Evolutionary conservation across 2,888 invertebrate genomes (phyloP).

Genomic region (Drosophila barbarae): DNA sequence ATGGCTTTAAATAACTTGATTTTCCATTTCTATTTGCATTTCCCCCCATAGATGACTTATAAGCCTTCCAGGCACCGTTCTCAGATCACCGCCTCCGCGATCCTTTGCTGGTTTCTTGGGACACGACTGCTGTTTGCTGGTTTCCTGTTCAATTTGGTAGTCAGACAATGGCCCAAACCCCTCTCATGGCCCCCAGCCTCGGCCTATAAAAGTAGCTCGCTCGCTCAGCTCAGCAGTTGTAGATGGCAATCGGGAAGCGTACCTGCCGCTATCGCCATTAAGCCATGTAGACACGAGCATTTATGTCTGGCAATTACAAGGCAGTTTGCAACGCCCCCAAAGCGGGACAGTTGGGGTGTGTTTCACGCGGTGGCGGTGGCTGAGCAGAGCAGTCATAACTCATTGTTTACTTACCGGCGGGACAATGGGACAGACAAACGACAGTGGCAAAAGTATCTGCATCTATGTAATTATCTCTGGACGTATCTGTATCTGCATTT

Average conservation of each 20-base stretch:
- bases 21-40: slow-evolving; percentile 30
- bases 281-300: slow-evolving; percentile 34
- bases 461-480: slow-evolving; percentile 9
- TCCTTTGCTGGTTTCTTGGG: neutral
- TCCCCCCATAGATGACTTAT: slow-evolving; percentile 2
- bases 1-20: neutral
- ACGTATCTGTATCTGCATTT: slow-evolving; percentile 16
- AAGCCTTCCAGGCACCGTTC: neutral
- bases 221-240: slow-evolving; percentile 12
- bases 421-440: slow-evolving; percentile 8
- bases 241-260: slow-evolving; percentile 35
- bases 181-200: neutral
- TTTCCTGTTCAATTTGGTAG: slow-evolving; percentile 39
- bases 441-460: slow-evolving; percentile 27
- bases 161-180: slow-evolving; percentile 21
- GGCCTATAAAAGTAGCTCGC: neutral
- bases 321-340: slow-evolving; percentile 44
- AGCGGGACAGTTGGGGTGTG: slow-evolving; percentile 1
- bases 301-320: slow-evolving; percentile 49
- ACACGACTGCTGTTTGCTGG: slow-evolving; percentile 18
- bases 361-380: neutral
- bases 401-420: slow-evolving; percentile 57
- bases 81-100: slow-evolving; percentile 15
- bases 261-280: slow-evolving; percentile 35
- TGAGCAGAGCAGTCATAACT: slow-evolving; percentile 30